Conservation (phyloP, 2,113 vertebrate species). For the Otolemur garnettii region DNA sequence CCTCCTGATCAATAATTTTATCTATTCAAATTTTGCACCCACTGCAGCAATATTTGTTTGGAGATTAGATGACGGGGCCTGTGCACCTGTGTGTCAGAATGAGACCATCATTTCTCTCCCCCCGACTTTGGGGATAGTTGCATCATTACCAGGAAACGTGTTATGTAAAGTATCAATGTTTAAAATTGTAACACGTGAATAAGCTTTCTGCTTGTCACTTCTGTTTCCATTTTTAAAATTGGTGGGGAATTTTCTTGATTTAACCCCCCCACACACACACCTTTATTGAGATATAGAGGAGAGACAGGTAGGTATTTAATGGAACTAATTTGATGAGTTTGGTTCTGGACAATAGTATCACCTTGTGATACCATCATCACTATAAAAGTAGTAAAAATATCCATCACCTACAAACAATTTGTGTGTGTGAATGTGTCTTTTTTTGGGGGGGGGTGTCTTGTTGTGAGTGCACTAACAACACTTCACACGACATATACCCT, state of each 20-base stretch:
- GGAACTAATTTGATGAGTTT: neutral
- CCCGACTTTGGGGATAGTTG: neutral
- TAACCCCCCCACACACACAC: no score
- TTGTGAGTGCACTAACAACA: neutral
- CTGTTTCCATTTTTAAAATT: neutral
- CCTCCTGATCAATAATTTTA: neutral
- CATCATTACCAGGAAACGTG: neutral
- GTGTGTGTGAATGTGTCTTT: neutral
- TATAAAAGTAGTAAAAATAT: neutral
- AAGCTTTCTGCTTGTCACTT: neutral
- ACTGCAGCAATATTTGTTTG: accelerated
- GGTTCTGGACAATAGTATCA: no score
- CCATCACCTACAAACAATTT: neutral
- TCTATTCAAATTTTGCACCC: neutral
- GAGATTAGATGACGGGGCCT: neutral
- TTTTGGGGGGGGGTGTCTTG: neutral
- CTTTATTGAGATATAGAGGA: neutral
- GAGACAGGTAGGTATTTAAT: neutral
- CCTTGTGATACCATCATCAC: no score
- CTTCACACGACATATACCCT: neutral
- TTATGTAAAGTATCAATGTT: neutral
- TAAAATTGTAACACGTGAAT: neutral
- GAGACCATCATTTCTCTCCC: accelerated
- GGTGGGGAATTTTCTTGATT: neutral
- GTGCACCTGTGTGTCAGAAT: neutral